Percentiles rank a stretch among this genome's conserved stretches.
Conservation (phyloP, 2,888 invertebrate species). For the Drosophila maculinotata region DNA sequence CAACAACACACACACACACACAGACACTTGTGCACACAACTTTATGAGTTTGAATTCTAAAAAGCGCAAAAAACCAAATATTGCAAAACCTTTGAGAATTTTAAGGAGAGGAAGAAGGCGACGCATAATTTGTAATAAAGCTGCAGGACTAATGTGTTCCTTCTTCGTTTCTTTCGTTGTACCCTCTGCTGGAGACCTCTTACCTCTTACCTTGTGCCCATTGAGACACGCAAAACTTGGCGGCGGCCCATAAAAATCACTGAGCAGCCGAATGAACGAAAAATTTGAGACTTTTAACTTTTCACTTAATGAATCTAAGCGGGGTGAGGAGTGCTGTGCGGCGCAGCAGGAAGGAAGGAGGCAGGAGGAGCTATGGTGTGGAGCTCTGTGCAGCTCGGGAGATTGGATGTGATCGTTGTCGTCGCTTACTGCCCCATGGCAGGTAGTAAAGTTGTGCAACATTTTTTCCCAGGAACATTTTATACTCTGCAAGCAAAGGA, state of each 20-base stretch:
- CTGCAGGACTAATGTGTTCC: conserved; percentile 74
- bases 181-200: conserved; percentile 10
- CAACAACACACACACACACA: conserved; percentile 39
- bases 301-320: conserved; percentile 80
- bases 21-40: conserved; percentile 63
- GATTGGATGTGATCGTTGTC: conserved; percentile 51
- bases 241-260: conserved; percentile 64
- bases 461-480: conserved; percentile 79
- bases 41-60: conserved; percentile 60
- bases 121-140: conserved; percentile 80
- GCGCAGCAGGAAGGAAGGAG: not conserved
- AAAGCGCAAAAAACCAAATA: conserved; percentile 23
- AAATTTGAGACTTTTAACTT: conserved; percentile 76
- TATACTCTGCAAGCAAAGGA: conserved; percentile 1
- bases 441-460: conserved; percentile 78
- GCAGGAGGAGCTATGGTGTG: conserved; percentile 7
- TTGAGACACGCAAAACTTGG: conserved; percentile 40
- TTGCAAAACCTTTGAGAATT: conserved; percentile 33
- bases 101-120: conserved; percentile 45
- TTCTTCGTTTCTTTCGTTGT: conserved; percentile 5
- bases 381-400: conserved; percentile 7
- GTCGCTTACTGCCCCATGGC: conserved; percentile 50
- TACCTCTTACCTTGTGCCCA: conserved; percentile 34
- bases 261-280: conserved; percentile 66
- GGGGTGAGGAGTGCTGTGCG: conserved; percentile 37